phyloP scores from a whole-genome alignment of 2,888 invertebrate species.

The Pristionchus maxplancki region DNA sequence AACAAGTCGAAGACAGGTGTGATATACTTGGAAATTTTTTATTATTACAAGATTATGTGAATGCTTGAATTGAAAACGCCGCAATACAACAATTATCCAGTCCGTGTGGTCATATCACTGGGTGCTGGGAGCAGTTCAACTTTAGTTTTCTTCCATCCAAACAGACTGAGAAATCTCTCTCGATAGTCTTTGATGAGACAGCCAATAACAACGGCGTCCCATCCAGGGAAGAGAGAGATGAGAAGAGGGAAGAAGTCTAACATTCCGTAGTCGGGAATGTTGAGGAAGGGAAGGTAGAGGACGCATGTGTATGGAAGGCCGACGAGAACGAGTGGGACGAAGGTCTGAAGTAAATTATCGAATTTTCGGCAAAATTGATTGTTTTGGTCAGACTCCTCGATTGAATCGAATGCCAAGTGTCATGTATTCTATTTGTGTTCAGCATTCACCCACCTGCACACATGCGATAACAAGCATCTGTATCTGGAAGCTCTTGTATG shows the following conservation, averaged over 20 bases:
- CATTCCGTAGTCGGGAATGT: slow-evolving; percentile 17
- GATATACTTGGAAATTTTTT: too few species aligned
- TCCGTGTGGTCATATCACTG: background rate
- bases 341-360: background rate
- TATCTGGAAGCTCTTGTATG: background rate
- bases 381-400: too few species aligned
- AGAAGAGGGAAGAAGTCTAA: background rate
- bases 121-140: background rate
- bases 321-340: background rate
- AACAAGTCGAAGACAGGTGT: background rate
- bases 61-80: too few species aligned
- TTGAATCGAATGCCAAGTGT: too few species aligned
- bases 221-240: background rate
- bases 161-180: background rate
- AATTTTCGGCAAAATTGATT: too few species aligned
- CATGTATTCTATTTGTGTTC: background rate
- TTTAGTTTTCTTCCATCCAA: background rate
- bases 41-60: too few species aligned
- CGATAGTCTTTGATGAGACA: background rate
- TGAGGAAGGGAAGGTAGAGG: background rate
- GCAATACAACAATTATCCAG: too few species aligned
- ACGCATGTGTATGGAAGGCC: background rate
- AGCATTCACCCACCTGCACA: background rate
- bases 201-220: background rate
- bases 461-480: background rate